Conservation (phyloP, 1,140 invertebrate genomes). For the Drosophila kikkawai region DNA sequence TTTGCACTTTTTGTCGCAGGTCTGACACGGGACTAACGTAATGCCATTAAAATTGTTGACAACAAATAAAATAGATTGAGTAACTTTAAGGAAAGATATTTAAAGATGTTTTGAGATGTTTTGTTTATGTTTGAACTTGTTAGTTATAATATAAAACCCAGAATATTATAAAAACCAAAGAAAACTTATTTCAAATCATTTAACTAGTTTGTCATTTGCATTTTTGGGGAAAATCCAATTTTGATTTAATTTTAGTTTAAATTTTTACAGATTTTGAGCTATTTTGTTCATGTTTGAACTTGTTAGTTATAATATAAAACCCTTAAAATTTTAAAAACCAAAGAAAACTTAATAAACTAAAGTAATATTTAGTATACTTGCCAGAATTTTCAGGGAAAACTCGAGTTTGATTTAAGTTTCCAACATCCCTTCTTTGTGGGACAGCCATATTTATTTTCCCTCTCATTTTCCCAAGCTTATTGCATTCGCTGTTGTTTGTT, state of each 20-base stretch:
- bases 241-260: too few species aligned
- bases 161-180: too few species aligned
- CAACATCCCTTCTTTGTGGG: neutral
- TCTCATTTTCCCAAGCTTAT: conserved; percentile 6
- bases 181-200: too few species aligned
- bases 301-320: too few species aligned
- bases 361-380: neutral
- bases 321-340: too few species aligned
- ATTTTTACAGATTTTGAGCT: too few species aligned
- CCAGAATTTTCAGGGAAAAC: neutral
- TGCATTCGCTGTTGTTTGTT: neutral
- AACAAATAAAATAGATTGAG: neutral
- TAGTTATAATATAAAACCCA: neutral
- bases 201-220: too few species aligned
- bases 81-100: neutral
- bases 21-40: neutral
- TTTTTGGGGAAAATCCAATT: neutral
- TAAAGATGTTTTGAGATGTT: neutral
- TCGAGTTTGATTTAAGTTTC: neutral
- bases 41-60: too few species aligned
- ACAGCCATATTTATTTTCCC: neutral
- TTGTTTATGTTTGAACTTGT: too few species aligned
- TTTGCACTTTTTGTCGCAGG: neutral
- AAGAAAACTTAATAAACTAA: neutral
- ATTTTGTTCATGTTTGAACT: too few species aligned